phyloP scores from a whole-genome alignment of 1,140 invertebrate genomes.

The Pinna nobilis region DNA sequence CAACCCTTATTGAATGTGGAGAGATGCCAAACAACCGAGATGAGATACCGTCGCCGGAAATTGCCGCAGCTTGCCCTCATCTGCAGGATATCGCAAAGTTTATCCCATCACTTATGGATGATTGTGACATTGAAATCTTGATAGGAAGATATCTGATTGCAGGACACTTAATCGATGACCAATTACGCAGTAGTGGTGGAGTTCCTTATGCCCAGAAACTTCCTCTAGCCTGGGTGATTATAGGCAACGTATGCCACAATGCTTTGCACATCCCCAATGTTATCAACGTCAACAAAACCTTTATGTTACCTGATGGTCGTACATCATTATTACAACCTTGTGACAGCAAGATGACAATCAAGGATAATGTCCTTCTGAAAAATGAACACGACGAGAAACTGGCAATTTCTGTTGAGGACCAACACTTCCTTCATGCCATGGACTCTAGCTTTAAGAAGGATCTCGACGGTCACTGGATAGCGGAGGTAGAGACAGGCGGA shows the following conservation, averaged over 20 bases:
- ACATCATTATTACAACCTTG: slow-evolving; percentile 23
- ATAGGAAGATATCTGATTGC: slow-evolving; percentile 25
- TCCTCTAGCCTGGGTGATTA: slow-evolving; percentile 41
- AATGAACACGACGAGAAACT: slow-evolving; percentile 32
- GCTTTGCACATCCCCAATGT: slow-evolving; percentile 3
- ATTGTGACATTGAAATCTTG: slow-evolving; percentile 1
- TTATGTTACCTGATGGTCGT: slow-evolving; percentile 14
- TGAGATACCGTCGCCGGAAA: slow-evolving; percentile 29
- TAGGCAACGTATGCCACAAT: slow-evolving; percentile 36
- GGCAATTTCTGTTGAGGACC: neutral
- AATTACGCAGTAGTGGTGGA: neutral
- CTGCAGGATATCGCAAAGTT: neutral
- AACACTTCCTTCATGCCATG: slow-evolving; percentile 3
- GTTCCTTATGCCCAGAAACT: slow-evolving; percentile 36
- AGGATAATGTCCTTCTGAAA: slow-evolving; percentile 10
- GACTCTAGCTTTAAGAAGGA: slow-evolving; percentile 27
- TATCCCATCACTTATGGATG: slow-evolving; percentile 2
- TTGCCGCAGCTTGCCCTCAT: slow-evolving; percentile 7
- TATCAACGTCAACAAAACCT: slow-evolving; percentile 27
- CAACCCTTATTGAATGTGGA: slow-evolving; percentile 24
- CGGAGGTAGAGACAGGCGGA: slow-evolving; percentile 24
- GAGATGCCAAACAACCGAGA: slow-evolving; percentile 17
- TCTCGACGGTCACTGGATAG: slow-evolving; percentile 29
- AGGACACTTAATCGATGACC: slow-evolving; percentile 30
- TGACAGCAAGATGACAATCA: slow-evolving; percentile 7